Conservation (phyloP, 2,113 vertebrate species). For the Anarhynchus alexandrinus region DNA sequence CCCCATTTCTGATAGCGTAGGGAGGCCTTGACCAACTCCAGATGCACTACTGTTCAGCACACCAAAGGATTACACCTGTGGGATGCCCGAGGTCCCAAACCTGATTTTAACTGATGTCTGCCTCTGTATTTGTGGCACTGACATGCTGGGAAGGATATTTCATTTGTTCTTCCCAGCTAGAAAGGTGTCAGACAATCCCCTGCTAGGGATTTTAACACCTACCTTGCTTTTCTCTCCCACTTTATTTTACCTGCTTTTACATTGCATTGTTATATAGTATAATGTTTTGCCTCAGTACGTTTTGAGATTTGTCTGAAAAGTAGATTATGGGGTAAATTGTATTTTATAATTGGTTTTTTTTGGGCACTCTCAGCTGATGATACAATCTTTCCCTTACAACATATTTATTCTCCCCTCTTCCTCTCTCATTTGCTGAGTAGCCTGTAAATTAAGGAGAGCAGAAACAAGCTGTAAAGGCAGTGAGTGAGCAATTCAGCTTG, state of each 20-base stretch:
- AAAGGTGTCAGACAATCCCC: neutral
- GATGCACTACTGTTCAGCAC: neutral
- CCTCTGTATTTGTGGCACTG: neutral
- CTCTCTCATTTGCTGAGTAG: neutral
- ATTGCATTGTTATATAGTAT: neutral
- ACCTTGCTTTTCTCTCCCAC: neutral
- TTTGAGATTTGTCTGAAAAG: neutral
- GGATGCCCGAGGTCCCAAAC: neutral
- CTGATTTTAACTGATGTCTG: neutral
- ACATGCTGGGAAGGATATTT: neutral
- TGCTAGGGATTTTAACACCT: neutral
- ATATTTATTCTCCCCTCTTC: neutral
- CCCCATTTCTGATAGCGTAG: rapidly evolving
- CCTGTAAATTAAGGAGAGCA: neutral
- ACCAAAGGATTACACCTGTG: neutral
- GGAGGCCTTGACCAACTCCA: neutral
- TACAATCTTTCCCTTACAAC: neutral
- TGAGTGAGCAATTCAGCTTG: neutral
- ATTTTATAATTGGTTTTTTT: neutral
- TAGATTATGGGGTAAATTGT: neutral
- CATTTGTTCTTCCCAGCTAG: neutral
- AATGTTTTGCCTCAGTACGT: neutral
- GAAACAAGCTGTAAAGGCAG: neutral
- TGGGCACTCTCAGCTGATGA: neutral
- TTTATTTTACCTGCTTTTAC: neutral